Evolutionary conservation across 2,113 vertebrate genomes (phyloP), one percentile per base, ranked within the genome.

Genomic region (Gobiocypris rarus): DNA sequence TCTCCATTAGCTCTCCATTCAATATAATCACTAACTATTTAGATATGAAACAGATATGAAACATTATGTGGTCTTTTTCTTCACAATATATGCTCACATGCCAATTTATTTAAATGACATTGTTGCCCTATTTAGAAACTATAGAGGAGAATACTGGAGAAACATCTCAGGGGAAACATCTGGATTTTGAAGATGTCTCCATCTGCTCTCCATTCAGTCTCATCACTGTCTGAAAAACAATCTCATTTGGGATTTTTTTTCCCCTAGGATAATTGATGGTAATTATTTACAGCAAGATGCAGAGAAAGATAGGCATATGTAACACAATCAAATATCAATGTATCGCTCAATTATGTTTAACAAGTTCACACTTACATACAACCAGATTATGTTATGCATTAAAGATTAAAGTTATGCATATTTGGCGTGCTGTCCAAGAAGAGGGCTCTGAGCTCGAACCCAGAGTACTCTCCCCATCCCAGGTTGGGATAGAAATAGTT

Each of bases 111-210:
- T 22, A 0, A 69, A 22, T 41, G 31, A 9, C 17, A 38, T 38
- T 69, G 31, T 69, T 69, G 65, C n/a, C 65, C 34, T 69, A n/a
- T n/a, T 69, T 11, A 69, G 34, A 41, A 69, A 38, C 65, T 22
- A 34, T 38, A 22, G 10, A 43, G 22, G 22, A 43, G 58, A n/a
- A 11, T 24, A 59, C 22, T 22, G 3, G 17, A 9, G 34, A 38
- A 38, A 38, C 34, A 38, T 43, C 38, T 24, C 38, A 24, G 38
- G 22, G 9, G 31, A 43, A 71, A 43, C 69, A 45, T 71, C 69
- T 45, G 38, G 69, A 71, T 71, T 71, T 43, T 43, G 22, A 71
- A 43, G 69, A 71, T 24, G 10, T 71, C 4, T 43, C 38, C 67
- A 71, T 14, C 22, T 71, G 69, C 41, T 71, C 41, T 71, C 10